A percentile compares a stretch with the other conserved stretches of the same genome.
These are phyloP conservation scores for Drosophila anomalata DNA, from an alignment of 2,888 invertebrate genomes.

Conservation along the genomic window DNA sequence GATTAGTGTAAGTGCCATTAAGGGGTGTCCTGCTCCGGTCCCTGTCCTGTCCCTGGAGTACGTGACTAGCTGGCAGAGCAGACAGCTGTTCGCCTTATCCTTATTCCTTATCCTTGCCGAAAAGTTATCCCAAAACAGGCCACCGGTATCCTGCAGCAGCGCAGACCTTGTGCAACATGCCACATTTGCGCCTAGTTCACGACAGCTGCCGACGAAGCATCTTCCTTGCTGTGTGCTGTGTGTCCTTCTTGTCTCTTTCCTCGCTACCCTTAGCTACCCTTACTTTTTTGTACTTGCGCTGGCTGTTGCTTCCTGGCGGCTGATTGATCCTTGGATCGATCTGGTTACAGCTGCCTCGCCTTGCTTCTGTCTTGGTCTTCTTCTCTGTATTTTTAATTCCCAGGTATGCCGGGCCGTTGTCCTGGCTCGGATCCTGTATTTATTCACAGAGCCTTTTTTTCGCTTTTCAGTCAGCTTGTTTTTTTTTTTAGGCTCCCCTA, in stretches of 20 bases:
- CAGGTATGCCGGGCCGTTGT: slow-evolving; percentile 40
- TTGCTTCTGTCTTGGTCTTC: not conserved
- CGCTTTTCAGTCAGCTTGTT: not conserved
- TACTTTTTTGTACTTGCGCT: slow-evolving; percentile 46
- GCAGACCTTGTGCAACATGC: slow-evolving; percentile 31
- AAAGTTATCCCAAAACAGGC: slow-evolving; percentile 20
- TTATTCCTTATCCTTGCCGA: slow-evolving; percentile 29
- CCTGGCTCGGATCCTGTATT: slow-evolving; percentile 15
- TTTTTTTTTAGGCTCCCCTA: slow-evolving; percentile 19
- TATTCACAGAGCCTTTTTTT: not conserved
- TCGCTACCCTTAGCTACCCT: slow-evolving; percentile 40
- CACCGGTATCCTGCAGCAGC: slow-evolving; percentile 44
- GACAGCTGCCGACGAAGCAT: slow-evolving; percentile 62
- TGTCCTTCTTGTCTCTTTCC: slow-evolving; percentile 10
- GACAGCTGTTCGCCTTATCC: slow-evolving; percentile 44
- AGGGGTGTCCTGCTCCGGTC: slow-evolving; percentile 28
- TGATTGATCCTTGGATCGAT: slow-evolving; percentile 69
- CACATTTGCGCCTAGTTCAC: slow-evolving; percentile 65
- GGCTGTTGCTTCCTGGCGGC: slow-evolving; percentile 58
- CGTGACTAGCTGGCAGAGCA: slow-evolving; percentile 36
- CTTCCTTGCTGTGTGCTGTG: slow-evolving; percentile 9
- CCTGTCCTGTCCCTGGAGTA: slow-evolving; percentile 24
- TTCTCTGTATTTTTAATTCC: slow-evolving; percentile 6
- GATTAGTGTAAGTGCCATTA: slow-evolving; percentile 72
- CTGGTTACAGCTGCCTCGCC: slow-evolving; percentile 66